Percentiles rank a stretch among this genome's conserved stretches.
phyloP scores from a whole-genome alignment of 2,888 invertebrate genomes.

The Pristionchus arcanus region DNA sequence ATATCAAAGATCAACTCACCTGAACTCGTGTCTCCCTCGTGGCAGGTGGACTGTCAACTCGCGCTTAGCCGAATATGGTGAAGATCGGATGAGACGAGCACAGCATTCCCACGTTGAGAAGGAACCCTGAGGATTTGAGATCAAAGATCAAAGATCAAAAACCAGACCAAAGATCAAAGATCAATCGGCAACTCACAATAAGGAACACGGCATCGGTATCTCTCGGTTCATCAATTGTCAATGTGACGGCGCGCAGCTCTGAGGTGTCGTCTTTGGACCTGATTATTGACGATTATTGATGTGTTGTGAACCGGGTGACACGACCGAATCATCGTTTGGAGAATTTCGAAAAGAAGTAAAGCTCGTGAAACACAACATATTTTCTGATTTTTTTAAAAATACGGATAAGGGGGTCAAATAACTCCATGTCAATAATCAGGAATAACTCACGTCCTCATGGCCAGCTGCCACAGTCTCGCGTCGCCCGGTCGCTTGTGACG shows the following conservation, averaged over 20 bases:
- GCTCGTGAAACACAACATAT: background rate
- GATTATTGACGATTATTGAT: no score
- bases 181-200: constrained; percentile 14
- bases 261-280: constrained; percentile 33
- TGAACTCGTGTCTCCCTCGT: constrained; percentile 52
- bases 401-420: no score
- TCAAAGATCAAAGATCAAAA: background rate
- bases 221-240: constrained; percentile 30
- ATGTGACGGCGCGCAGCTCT: constrained; percentile 13
- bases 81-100: background rate
- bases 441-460: constrained; percentile 12
- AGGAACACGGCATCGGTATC: constrained; percentile 54
- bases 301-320: no score
- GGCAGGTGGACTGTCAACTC: constrained; percentile 40
- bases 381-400: no score
- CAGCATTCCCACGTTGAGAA: constrained; percentile 55
- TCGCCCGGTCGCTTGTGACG: constrained; percentile 46
- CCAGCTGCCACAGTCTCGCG: constrained; percentile 50
- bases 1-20: no score
- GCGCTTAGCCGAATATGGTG: background rate
- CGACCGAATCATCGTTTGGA: no score
- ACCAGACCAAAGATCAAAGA: background rate
- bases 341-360: background rate
- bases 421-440: no score
- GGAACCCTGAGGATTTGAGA: background rate